Evolutionary conservation across 2,113 vertebrate genomes (phyloP).

Genomic region (Himantopus leucocephalus): DNA sequence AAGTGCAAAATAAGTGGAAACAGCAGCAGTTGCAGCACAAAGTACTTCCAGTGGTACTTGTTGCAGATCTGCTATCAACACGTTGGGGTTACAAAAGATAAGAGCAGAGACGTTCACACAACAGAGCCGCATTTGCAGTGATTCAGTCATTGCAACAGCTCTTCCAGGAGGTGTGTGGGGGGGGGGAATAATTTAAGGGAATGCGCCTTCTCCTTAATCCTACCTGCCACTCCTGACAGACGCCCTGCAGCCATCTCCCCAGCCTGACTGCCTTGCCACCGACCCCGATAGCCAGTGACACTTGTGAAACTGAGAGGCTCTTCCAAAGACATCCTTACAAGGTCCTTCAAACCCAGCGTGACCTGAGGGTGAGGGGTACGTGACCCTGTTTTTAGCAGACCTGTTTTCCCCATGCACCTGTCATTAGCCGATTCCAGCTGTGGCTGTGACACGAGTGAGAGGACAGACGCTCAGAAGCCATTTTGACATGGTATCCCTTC

Average conservation of each 20-base stretch:
- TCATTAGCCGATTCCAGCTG: background rate
- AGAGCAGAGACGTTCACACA: background rate
- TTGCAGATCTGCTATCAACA: background rate
- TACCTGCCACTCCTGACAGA: rapidly evolving
- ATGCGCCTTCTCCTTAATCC: rapidly evolving
- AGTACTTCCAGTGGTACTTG: background rate
- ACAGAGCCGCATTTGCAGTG: background rate
- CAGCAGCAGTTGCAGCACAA: background rate
- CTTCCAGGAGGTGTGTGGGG: no score
- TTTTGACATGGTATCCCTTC: background rate
- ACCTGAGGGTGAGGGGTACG: background rate
- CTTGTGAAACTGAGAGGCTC: background rate
- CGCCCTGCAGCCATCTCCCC: background rate
- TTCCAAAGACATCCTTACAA: background rate
- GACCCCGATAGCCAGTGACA: background rate
- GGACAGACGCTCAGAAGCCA: background rate
- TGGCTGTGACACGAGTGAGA: background rate
- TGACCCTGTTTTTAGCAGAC: background rate
- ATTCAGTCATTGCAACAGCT: background rate
- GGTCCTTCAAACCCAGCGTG: background rate
- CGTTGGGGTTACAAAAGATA: no score
- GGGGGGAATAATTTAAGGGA: background rate
- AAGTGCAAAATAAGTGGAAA: background rate
- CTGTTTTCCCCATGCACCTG: background rate
- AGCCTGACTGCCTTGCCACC: background rate